phyloP scores from a whole-genome alignment of 2,113 vertebrate species.

The Sylvietta virens region DNA sequence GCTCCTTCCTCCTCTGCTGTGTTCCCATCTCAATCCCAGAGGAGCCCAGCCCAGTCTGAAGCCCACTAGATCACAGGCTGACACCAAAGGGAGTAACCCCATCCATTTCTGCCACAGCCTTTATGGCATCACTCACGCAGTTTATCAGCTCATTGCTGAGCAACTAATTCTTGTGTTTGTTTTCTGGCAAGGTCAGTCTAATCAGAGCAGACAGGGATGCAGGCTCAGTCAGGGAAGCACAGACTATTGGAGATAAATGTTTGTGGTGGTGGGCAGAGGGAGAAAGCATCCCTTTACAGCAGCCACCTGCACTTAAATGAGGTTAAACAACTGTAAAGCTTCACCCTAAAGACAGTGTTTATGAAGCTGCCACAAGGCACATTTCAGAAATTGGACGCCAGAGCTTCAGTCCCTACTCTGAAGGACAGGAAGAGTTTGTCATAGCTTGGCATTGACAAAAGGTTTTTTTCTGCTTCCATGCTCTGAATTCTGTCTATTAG shows the following conservation, averaged over 20 bases:
- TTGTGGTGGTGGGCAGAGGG: neutral
- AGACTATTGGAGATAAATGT: neutral
- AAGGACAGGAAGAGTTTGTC: neutral
- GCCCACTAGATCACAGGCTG: neutral
- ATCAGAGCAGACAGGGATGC: neutral
- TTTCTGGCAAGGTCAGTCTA: slow-evolving; percentile 22
- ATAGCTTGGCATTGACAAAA: neutral
- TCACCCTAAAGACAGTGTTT: neutral
- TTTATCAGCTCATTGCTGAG: neutral
- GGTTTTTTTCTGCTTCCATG: neutral
- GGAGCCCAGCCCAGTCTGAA: neutral
- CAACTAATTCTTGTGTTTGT: neutral
- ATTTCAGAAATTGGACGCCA: neutral
- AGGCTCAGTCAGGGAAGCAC: neutral
- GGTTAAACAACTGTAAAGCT: neutral
- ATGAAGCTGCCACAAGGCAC: neutral
- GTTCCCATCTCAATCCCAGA: neutral
- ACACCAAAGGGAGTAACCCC: neutral
- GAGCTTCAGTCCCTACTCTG: neutral
- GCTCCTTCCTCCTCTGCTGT: neutral
- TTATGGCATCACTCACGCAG: neutral
- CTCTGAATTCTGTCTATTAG: neutral
- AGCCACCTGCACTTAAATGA: neutral
- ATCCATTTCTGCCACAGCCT: neutral
- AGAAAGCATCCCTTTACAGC: neutral